A percentile compares a stretch with the other conserved stretches of the same genome.
These are phyloP conservation scores for Heliothis virescens DNA, from an alignment of 1,140 invertebrate species.

Conservation along the genomic window DNA sequence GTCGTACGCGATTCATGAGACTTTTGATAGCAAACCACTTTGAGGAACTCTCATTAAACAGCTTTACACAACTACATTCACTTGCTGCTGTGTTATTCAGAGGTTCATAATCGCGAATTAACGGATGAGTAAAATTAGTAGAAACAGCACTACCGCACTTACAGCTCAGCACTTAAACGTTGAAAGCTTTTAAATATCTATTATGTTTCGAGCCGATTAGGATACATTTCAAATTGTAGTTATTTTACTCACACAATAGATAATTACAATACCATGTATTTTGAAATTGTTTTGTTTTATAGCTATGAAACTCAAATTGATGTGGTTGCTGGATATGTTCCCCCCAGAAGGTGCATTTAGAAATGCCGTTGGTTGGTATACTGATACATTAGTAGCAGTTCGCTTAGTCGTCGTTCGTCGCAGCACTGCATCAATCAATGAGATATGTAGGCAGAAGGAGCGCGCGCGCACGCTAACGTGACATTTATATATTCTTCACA, in stretches of 20 bases:
- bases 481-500: slow-evolving; percentile 80
- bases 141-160: slow-evolving; percentile 11
- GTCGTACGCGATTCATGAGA: neutral
- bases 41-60: slow-evolving; percentile 36
- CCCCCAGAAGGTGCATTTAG: neutral
- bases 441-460: slow-evolving; percentile 58
- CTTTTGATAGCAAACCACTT: slow-evolving; percentile 32
- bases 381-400: slow-evolving; percentile 45
- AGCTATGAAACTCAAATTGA: neutral
- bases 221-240: neutral
- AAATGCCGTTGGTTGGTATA: slow-evolving; percentile 15
- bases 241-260: slow-evolving; percentile 17
- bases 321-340: neutral
- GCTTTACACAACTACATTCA: slow-evolving; percentile 34
- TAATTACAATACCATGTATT: neutral
- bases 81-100: slow-evolving; percentile 28
- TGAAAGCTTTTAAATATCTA: slow-evolving; percentile 28
- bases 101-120: slow-evolving; percentile 39
- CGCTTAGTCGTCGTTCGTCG: slow-evolving; percentile 58
- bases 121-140: slow-evolving; percentile 39
- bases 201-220: slow-evolving; percentile 9
- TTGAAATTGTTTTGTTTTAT: neutral
- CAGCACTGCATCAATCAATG: slow-evolving; percentile 74
- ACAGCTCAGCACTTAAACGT: slow-evolving; percentile 18
- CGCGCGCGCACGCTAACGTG: slow-evolving; percentile 67